These are phyloP conservation scores for Drosophila conformis DNA, from an alignment of 2,888 invertebrate species.

Conservation along the genomic window DNA sequence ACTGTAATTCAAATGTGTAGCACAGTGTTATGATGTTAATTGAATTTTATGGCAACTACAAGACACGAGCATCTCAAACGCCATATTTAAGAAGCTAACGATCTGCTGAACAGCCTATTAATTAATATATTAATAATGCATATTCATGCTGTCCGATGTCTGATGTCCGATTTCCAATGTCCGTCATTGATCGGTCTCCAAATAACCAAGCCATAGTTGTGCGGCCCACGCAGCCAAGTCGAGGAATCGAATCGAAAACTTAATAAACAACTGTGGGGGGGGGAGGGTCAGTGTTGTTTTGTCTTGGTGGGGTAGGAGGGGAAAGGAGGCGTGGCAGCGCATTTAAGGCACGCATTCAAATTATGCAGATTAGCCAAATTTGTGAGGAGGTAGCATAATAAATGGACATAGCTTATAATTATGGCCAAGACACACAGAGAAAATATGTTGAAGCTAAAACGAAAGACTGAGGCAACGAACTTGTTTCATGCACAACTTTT, in stretches of 20 bases:
- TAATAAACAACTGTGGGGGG: slow-evolving; percentile 16
- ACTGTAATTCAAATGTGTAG: slow-evolving; percentile 37
- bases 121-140: slow-evolving; percentile 64
- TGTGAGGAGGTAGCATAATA: slow-evolving; percentile 30
- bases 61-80: slow-evolving; percentile 36
- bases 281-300: slow-evolving; percentile 16
- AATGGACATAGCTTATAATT: slow-evolving; percentile 48
- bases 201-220: not conserved
- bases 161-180: slow-evolving; percentile 30
- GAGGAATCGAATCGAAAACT: slow-evolving; percentile 14
- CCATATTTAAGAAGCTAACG: slow-evolving; percentile 66
- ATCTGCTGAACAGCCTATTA: slow-evolving; percentile 73
- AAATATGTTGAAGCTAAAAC: slow-evolving; percentile 9
- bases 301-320: not conserved
- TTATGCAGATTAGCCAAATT: slow-evolving; percentile 62
- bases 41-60: slow-evolving; percentile 52
- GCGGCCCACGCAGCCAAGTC: slow-evolving; percentile 46
- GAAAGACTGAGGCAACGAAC: slow-evolving; percentile 71
- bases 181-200: slow-evolving; percentile 19
- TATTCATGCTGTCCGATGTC: slow-evolving; percentile 61
- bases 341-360: slow-evolving; percentile 57
- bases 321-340: slow-evolving; percentile 59
- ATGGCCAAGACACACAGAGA: slow-evolving; percentile 4
- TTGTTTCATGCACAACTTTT: slow-evolving; percentile 29
- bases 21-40: slow-evolving; percentile 54